These are phyloP conservation scores for Polydrusus tereticollis DNA, from an alignment of 2,888 invertebrate species.

Conservation along the genomic window DNA sequence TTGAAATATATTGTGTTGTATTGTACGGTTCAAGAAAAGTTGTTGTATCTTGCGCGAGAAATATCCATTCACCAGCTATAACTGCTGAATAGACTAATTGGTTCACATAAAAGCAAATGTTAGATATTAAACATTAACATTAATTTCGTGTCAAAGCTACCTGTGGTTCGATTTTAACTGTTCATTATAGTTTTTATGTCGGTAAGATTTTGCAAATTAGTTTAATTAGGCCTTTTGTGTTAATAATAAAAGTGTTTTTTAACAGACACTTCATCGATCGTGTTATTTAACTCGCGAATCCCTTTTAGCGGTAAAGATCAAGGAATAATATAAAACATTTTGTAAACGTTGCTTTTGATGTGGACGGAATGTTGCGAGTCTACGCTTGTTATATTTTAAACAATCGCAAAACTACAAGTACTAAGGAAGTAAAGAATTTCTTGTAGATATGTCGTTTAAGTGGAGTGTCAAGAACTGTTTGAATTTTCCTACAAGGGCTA, in stretches of 20 bases:
- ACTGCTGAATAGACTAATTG: not conserved
- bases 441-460: no score
- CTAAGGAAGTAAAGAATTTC: no score
- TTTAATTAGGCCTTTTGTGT: no score
- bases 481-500: no score
- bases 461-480: no score
- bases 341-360: no score
- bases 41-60: not conserved
- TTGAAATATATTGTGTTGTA: no score
- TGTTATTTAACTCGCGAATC: not conserved
- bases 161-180: not conserved
- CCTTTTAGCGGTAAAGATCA: no score
- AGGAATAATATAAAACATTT: no score
- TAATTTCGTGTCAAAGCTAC: not conserved
- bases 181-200: not conserved
- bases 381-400: no score
- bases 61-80: not conserved
- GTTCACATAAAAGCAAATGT: not conserved
- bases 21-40: not conserved
- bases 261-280: not conserved
- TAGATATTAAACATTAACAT: not conserved
- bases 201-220: not conserved
- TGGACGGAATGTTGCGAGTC: no score
- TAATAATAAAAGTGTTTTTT: not conserved
- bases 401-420: no score